phyloP scores from a whole-genome alignment of 2,797 vertebrate genomes.

The Tadarida brasiliensis region DNA sequence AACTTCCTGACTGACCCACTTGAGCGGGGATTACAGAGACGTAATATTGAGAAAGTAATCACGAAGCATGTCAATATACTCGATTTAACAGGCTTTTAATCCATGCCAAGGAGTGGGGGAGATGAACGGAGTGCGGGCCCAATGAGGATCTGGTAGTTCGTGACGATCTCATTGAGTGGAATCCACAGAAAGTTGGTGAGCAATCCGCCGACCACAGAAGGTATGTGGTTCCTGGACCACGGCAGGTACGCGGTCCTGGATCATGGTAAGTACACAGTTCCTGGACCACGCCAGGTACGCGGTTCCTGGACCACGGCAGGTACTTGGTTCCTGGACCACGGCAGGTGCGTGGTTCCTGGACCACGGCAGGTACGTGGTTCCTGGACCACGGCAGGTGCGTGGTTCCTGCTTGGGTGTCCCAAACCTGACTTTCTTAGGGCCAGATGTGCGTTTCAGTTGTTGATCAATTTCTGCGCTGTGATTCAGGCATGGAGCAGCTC shows the following conservation, averaged over 20 bases:
- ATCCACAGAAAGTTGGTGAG: not conserved
- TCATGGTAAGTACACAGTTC: too few species aligned
- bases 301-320: too few species aligned
- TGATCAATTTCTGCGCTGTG: conserved; percentile 9
- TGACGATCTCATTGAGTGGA: too few species aligned
- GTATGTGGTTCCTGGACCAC: too few species aligned
- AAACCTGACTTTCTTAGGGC: not conserved
- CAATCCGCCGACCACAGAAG: not conserved
- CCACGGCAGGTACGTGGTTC: too few species aligned
- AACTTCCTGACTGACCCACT: not conserved
- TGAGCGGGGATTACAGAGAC: not conserved
- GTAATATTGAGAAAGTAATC: not conserved
- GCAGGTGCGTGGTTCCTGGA: too few species aligned
- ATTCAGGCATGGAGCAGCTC: not conserved
- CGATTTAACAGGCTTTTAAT: not conserved
- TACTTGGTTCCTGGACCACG: too few species aligned
- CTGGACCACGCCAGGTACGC: too few species aligned
- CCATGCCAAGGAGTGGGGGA: not conserved
- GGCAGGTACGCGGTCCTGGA: too few species aligned
- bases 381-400: not conserved
- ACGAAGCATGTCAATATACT: not conserved
- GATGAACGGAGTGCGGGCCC: conserved; percentile 48
- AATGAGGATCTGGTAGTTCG: not conserved
- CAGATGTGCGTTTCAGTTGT: conserved; percentile 20
- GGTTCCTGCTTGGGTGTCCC: not conserved